phyloP scores from a whole-genome alignment of 2,113 vertebrate species.

The Sardina pilchardus region DNA sequence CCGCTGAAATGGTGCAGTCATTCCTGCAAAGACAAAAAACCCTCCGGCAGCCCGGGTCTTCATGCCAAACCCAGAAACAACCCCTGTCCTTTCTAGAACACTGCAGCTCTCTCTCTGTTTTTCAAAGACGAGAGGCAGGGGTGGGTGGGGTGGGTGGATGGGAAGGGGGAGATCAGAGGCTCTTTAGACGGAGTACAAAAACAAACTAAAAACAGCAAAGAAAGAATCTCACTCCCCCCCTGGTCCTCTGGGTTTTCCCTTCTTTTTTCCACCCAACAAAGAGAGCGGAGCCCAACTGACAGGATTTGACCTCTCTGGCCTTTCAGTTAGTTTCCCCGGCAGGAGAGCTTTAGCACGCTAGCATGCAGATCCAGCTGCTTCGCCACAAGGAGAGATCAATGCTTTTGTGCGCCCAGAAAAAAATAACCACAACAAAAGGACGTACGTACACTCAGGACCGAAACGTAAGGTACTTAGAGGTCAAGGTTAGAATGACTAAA shows the following conservation, averaged over 20 bases:
- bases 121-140: conserved; percentile 55
- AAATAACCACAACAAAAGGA: conserved; percentile 51
- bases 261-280: conserved; percentile 55
- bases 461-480: conserved; percentile 61
- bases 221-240: conserved; percentile 53
- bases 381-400: conserved; percentile 55
- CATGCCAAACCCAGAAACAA: conserved; percentile 6
- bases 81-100: conserved; percentile 31
- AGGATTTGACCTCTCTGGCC: conserved; percentile 61
- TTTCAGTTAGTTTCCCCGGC: conserved; percentile 65
- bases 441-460: conserved; percentile 44
- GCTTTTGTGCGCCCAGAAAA: conserved; percentile 59
- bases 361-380: conserved; percentile 68
- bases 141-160: neutral
- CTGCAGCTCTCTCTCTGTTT: conserved; percentile 61
- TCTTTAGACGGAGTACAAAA: conserved; percentile 59
- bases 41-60: neutral
- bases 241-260: conserved; percentile 56
- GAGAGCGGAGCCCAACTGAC: conserved; percentile 66
- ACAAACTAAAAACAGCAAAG: conserved; percentile 68
- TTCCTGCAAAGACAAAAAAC: conserved; percentile 13
- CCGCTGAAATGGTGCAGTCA: neutral
- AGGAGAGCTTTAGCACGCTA: conserved; percentile 63
- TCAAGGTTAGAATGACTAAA: conserved; percentile 69
- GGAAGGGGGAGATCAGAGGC: conserved; percentile 61